Base-by-base conservation (phyloP, 2,113 vertebrate species). In the Peromyscus californicus region DNA sequence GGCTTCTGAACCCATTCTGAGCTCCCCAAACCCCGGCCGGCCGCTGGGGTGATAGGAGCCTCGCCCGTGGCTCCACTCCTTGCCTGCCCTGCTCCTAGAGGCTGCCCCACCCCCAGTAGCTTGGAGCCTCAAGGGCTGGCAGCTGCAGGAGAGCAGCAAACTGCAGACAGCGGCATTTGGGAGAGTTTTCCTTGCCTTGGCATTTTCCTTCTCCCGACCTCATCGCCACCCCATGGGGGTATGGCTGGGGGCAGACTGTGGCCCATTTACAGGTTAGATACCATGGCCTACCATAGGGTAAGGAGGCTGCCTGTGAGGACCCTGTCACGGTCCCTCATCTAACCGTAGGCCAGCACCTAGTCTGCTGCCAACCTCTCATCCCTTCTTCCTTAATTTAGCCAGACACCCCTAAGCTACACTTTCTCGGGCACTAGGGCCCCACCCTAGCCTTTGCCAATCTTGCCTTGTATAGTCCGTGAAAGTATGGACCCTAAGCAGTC, bases 171-270 rank as follows among this genome's bases (percentile, higher is more conserved):
- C 65, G 89, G 94, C 94, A 10, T 92, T 93, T 94, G 94, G 86
- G 94, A 96, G 91, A 63, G 1, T 95, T 96, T 90, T 92, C 97
- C 96, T 86, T 92, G 95, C 75, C 96, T 92, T 89, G 97, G 95
- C 94, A 82, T 90, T 95, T 92, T 91, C 80, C 48, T 95, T 80
- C 67, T 89, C 65, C 80, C 0, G 17, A 78, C 63, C 93, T 92
- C 57, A 85, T 67, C 83, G 75, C 39, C 70, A 29, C 72, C 76
- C 75, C 78, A 1, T 10, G 54, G 76, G 70, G 74, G 42, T 2
- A 33, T 29, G 57, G 16, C 83, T 84, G 69, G 42, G 54, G 31
- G 31, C 19, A 76, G 57, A 61, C 48, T 4, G 7, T 39, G 84
- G 88, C 85, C 90, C 95, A 59, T 51, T 96, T 90, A 42, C 16